phyloP scores from a whole-genome alignment of 2,888 invertebrate species.

The Dinocampus coccinellae region DNA sequence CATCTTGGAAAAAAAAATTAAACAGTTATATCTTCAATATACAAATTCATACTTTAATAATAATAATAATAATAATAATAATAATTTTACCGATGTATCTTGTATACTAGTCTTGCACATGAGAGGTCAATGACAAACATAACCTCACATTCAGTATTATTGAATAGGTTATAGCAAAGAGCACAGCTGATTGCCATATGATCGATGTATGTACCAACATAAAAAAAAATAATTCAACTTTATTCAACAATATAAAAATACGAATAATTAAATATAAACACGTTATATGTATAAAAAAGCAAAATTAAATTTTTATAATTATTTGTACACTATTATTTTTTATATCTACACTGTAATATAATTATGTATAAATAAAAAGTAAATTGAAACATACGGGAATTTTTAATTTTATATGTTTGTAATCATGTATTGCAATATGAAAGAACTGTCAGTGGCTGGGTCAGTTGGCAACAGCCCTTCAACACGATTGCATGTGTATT shows the following conservation, averaged over 20 bases:
- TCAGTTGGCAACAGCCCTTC: conserved; percentile 69
- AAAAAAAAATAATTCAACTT: conserved; percentile 19
- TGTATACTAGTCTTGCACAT: no score
- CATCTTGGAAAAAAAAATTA: not conserved
- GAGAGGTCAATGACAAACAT: no score
- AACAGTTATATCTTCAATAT: not conserved
- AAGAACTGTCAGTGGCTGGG: conserved; percentile 58
- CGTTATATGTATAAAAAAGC: not conserved
- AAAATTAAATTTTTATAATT: not conserved
- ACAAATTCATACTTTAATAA: no score
- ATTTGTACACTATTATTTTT: not conserved
- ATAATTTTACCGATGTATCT: no score
- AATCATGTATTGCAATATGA: conserved; percentile 36
- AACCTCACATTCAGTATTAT: not conserved
- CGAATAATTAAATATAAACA: not conserved
- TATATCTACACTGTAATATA: not conserved
- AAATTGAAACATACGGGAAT: conserved; percentile 4
- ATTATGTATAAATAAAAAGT: not conserved
- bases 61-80: no score
- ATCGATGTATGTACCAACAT: conserved; percentile 55
- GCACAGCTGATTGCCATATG: conserved; percentile 65
- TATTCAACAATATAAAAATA: not conserved
- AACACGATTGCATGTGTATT: conserved; percentile 43
- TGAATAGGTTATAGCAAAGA: conserved; percentile 16
- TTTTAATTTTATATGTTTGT: conserved; percentile 33